Conservation (phyloP, 2,113 vertebrate genomes). For the Delphinapterus leucas region DNA sequence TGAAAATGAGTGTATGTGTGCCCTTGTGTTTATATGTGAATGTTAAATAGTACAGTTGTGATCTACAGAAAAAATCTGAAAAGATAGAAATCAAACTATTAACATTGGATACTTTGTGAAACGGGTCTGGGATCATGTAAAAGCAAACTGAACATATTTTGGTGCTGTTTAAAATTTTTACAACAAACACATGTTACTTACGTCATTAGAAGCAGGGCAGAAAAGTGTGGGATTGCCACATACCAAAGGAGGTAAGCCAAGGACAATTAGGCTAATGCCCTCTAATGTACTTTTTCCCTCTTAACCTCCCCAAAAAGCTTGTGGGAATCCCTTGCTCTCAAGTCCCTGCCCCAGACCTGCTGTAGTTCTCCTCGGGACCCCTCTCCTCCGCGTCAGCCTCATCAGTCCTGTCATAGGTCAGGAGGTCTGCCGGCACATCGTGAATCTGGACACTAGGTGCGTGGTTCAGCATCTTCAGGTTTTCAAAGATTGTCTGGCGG, state of each 20-base stretch:
- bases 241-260: neutral
- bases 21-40: neutral
- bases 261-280: neutral
- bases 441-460: conserved; percentile 99
- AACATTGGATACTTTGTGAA: neutral
- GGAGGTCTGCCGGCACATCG: conserved; percentile 94
- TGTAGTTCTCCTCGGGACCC: conserved; percentile 95
- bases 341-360: conserved; percentile 81
- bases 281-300: neutral
- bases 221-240: neutral
- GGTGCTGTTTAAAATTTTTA: conserved; percentile 5
- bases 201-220: neutral
- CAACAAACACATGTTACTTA: neutral
- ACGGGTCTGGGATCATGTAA: neutral
- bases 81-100: neutral
- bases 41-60: neutral
- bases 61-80: neutral
- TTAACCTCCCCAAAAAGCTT: neutral
- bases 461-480: conserved; percentile 98
- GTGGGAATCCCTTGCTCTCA: neutral
- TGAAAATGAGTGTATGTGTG: neutral
- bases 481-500: conserved; percentile 97
- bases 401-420: conserved; percentile 95
- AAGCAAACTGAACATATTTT: conserved; percentile 13
- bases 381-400: conserved; percentile 95